Evolutionary conservation across 2,888 invertebrate genomes (phyloP), one percentile per base, ranked within the genome.

Genomic region (Lithophane socia): DNA sequence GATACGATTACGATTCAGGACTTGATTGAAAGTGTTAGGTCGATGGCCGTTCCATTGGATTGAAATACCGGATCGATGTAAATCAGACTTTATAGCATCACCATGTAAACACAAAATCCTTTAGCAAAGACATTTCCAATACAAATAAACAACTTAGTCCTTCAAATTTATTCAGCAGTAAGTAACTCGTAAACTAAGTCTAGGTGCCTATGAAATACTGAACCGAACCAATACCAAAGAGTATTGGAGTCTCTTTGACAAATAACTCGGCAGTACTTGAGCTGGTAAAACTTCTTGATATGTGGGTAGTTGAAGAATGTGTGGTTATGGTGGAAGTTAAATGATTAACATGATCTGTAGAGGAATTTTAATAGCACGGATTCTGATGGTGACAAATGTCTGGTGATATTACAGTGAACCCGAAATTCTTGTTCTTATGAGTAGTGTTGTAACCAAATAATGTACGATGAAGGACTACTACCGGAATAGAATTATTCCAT

Each of bases 221-320:
- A 16, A 37, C 24, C n/a, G 21, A 75, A 44, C 75, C 24, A n/a
- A 21, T 47, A 61, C 68, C 67, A 67, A 61, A 68, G 61, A 54
- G 52, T n/a, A 44, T 47, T 13, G 47, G 12, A 18, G 13, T 18
- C 1, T 21, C 60, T 66, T 77, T 66, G 75, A 76, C 29, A 75
- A 67, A 61, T 54, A 66, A 24, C 67, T 60, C 1, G 8, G 64
- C 3, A 21, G 21, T 42, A 21, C 13, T 56, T 4, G 13, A 37
- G 9, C 64, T 47, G 12, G 54, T 64, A n/a, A 54, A 65, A 24
- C 10, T 18, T 56, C 21, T 37, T 24, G 21, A 42, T 56, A 56
- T 56, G 47, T 64, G 56, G 47, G 29, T 54, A 21, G 44, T 63
- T 16, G 16, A 37, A 18, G n/a, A 44, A n/a, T n/a, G n/a, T 47